These are phyloP conservation scores for Lysandra bellargus DNA, from an alignment of 2,888 invertebrate species.

Conservation along the genomic window DNA sequence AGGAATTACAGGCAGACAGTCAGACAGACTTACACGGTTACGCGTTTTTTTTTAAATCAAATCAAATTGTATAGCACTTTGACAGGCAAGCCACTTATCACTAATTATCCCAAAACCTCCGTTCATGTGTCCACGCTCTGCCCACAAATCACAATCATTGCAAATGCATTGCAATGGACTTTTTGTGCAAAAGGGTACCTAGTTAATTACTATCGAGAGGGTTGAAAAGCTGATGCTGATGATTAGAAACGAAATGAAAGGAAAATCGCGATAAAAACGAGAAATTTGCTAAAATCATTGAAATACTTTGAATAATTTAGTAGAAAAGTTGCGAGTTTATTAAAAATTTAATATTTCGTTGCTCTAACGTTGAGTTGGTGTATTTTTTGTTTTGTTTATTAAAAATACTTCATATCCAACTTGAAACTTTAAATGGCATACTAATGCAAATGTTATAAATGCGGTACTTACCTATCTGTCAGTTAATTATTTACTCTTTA, in stretches of 20 bases:
- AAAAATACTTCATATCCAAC: not conserved
- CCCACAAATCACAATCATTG: not conserved
- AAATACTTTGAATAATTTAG: conserved; percentile 19
- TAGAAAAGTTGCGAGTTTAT: not conserved
- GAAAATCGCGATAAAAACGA: conserved; percentile 6
- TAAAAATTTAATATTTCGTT: not conserved
- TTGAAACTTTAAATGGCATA: not conserved
- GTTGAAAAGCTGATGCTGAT: not conserved
- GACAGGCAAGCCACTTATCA: no score
- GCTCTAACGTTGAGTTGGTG: not conserved
- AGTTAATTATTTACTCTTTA: no score
- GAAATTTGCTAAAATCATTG: not conserved
- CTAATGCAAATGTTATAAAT: not conserved
- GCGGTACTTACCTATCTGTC: no score
- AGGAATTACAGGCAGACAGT: no score
- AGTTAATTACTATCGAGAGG: conserved; percentile 35
- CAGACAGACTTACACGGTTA: no score
- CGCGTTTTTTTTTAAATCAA: no score
- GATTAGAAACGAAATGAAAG: not conserved
- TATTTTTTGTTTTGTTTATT: not conserved
- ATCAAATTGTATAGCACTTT: no score
- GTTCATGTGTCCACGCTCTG: not conserved
- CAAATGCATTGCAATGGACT: conserved; percentile 17
- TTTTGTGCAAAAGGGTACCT: conserved; percentile 37
- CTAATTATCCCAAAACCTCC: not conserved